Base-by-base conservation (phyloP, 2,797 vertebrate genomes). In the Staurois parvus region DNA sequence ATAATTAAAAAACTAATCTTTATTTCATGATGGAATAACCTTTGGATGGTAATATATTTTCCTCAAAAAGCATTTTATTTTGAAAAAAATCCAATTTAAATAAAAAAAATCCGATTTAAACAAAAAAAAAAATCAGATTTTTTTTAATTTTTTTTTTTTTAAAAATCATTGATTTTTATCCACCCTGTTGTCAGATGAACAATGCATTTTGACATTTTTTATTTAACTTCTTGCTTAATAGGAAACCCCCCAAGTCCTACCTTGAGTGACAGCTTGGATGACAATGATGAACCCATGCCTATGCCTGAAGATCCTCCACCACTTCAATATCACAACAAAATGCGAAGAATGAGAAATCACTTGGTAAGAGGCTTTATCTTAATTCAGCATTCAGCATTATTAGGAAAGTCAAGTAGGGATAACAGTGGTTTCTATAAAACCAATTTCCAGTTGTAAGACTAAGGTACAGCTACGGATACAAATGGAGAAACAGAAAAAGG, bases 231-330 rank as follows among this genome's bases (percentile, higher is more conserved):
- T 69, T 84, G 8, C 37, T 26, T 15, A 89, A 7, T 89, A 99
- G 98, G 96, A 89, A 97, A 96, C 89, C 97, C 98, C 90, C 97
- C 98, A 90, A 98, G 97, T 88, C 97, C 97, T 83, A 92, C 94
- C n/a, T 88, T 93, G 86, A 98, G 96, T 12, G 97, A 99, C 59
- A 92, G 91, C 0, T 93, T 95, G 0, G 98, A 99, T 84, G 98
- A 99, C 76, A 89, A 92, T 10, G 98, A 99, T 69, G 98, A 99
- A 84, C 96, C 98, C 88, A 99, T 99, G 98, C 97, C 97, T 19
- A 93, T 99, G 88, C 98, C 98, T 0, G 98, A 99, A 91, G 98
- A 99, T 93, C 96, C 89, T 99, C 98, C 72, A 96, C 98, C 86
- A 93, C 94, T 90, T 91, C 96, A 90, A 90, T 94, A 88, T 93